Base-by-base conservation (phyloP, 2,113 vertebrate species). In the Cynoglossus semilaevis region DNA sequence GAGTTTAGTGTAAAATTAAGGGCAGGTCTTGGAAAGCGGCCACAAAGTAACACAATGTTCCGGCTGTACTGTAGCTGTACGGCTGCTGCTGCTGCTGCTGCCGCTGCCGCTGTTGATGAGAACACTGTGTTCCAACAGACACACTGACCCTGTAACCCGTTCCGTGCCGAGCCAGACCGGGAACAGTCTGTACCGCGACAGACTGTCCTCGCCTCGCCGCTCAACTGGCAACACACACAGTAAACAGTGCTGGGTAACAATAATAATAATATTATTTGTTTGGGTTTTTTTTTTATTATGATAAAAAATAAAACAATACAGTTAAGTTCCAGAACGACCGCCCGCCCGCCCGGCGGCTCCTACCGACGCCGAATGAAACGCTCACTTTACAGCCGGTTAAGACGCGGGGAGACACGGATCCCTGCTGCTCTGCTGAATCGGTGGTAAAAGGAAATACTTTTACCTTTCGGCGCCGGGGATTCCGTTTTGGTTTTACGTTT, bases 1-100 rank as follows among this genome's bases (percentile, higher is more conserved):
- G 86, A 57, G 79, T 83, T 87, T 81, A 77, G 87, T 79, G 85
- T 88, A 81, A 87, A 87, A 81, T 80, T 63, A 83, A 86, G 88
- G 89, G 91, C 89, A 89, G 90, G 90, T 91, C 86, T 91, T 92
- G 91, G 90, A 91, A 86, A 87, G 83, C 83, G 68, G 89, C 89
- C 90, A 92, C 91, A 88, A 89, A 91, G 90, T 92, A 91, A 91
- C 90, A 91, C 91, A 91, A 91, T 92, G 91, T 92, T 91, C 91
- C 88, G 90, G 91, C 91, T 90, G 89, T 90, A 88, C 90, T 90
- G 90, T 90, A 87, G 38, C 38, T 29, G 22, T 29, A 29, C 22
- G 22, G 89, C 89, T 83, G 77, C 6, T 85, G 66, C 88, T 81
- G 85, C 86, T 83, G 89, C 89, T 83, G 77, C 6, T 85, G 66